phyloP scores from a whole-genome alignment of 1,140 invertebrate genomes.

The Saccostrea echinata region DNA sequence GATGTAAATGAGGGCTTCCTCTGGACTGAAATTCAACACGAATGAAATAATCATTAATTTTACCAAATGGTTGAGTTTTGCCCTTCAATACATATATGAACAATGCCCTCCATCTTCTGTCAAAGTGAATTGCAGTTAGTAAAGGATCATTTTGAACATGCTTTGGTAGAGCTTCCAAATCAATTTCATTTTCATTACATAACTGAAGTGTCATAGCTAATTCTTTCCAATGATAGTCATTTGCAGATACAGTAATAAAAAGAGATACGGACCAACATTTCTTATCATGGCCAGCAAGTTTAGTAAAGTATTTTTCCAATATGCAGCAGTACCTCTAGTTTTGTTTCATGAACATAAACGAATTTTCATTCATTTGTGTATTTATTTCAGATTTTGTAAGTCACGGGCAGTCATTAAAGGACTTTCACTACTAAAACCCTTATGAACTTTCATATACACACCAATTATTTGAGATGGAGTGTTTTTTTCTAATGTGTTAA shows the following conservation, averaged over 20 bases:
- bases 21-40: conserved; percentile 40
- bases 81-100: conserved; percentile 19
- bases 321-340: conserved; percentile 36
- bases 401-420: conserved; percentile 24
- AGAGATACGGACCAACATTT: conserved; percentile 11
- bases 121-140: conserved; percentile 44
- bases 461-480: neutral
- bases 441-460: conserved; percentile 26
- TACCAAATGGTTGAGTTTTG: neutral
- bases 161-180: conserved; percentile 3
- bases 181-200: conserved; percentile 12
- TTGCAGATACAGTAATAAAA: too few relatives aligned
- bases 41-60: conserved; percentile 22
- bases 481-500: conserved; percentile 14
- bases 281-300: conserved; percentile 42
- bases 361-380: conserved; percentile 18
- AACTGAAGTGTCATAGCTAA: conserved; percentile 40
- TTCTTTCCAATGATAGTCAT: neutral
- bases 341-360: conserved; percentile 46
- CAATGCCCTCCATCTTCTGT: conserved; percentile 28
- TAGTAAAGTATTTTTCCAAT: conserved; percentile 39
- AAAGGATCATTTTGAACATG: conserved; percentile 25
- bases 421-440: neutral
- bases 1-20: conserved; percentile 39
- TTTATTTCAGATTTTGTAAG: neutral